These are phyloP conservation scores for Notarius quadriscutis DNA, from an alignment of 2,113 vertebrate genomes.

Conservation along the genomic window DNA sequence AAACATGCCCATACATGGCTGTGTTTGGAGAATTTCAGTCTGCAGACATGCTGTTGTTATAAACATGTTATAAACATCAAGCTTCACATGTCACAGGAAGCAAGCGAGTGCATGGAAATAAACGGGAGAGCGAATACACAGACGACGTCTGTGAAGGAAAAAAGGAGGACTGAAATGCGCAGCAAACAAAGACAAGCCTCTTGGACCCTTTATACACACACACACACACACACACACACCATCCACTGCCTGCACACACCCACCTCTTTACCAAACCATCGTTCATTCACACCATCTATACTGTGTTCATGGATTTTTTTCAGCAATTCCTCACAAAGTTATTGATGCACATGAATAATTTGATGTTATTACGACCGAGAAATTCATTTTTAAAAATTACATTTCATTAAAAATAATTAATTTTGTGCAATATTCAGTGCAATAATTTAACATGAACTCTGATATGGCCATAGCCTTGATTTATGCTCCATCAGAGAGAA, in stretches of 20 bases:
- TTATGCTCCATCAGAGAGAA: conserved; percentile 46
- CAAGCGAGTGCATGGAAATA: conserved; percentile 7
- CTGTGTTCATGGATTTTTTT: background rate
- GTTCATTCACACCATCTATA: background rate
- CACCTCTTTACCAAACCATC: conserved; percentile 21
- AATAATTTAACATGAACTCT: background rate
- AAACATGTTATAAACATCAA: conserved; percentile 58
- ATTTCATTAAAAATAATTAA: background rate
- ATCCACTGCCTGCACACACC: conserved; percentile 42
- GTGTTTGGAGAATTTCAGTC: conserved; percentile 4
- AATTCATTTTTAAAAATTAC: background rate
- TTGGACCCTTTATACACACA: conserved; percentile 42
- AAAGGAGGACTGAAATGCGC: conserved; percentile 68
- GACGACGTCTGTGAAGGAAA: background rate
- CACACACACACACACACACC: conserved; percentile 27
- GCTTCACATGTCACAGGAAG: conserved; percentile 51
- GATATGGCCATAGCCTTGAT: background rate
- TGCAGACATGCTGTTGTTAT: conserved; percentile 15
- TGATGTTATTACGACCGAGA: background rate
- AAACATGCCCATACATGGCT: conserved; percentile 12
- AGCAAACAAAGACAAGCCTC: conserved; percentile 79
- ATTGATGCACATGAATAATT: background rate
- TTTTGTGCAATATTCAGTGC: background rate
- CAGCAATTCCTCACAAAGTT: background rate
- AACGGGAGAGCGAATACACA: background rate